Evolutionary conservation across 2,797 vertebrate genomes (phyloP).

Genomic region (Myotis myotis): DNA sequence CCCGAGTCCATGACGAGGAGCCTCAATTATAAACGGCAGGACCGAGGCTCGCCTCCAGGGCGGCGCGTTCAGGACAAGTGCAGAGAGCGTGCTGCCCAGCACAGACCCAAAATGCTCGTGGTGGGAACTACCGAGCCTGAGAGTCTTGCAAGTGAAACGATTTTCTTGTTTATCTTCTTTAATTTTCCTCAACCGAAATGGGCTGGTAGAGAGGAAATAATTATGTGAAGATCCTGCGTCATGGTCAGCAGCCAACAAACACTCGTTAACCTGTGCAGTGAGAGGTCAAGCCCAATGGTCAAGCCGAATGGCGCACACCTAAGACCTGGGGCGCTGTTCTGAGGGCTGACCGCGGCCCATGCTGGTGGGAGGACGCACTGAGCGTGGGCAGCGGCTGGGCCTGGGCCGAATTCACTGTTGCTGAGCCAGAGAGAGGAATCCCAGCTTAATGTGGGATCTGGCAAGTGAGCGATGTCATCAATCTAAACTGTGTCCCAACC

Average conservation of each 20-base stretch:
- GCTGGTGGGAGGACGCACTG: too few relatives aligned
- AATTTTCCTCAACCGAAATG: neutral
- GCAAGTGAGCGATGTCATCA: rapidly evolving
- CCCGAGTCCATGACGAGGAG: neutral
- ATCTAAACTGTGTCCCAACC: neutral
- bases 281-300: neutral
- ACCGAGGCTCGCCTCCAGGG: neutral
- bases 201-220: neutral
- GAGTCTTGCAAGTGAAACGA: neutral
- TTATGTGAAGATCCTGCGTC: neutral
- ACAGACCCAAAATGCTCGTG: neutral
- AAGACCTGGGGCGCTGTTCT: neutral
- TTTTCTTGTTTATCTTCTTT: neutral
- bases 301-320: neutral
- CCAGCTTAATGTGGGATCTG: neutral
- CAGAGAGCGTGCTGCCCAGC: neutral
- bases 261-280: neutral
- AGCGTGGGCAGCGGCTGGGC: neutral
- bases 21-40: neutral
- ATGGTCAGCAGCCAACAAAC: neutral
- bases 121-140: neutral
- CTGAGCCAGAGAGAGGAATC: neutral
- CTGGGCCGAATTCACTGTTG: neutral
- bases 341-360: neutral
- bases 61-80: neutral